These are phyloP conservation scores for Xiphophorus couchianus DNA, from an alignment of 2,113 vertebrate genomes.

Conservation along the genomic window DNA sequence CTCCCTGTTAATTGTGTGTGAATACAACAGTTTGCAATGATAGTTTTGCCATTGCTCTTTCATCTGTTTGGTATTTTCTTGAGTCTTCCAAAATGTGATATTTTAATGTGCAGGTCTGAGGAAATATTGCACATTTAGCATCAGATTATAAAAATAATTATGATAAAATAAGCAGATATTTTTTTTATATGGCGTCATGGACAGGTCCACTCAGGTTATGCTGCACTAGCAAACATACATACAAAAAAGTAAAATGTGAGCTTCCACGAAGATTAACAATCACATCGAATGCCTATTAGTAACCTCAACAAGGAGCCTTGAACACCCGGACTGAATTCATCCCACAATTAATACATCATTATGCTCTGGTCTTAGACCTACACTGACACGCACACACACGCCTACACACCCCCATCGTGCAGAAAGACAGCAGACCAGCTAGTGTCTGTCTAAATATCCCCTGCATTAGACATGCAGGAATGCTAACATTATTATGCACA, in stretches of 20 bases:
- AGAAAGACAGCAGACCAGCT: slow-evolving; percentile 53
- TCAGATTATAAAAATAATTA: background rate
- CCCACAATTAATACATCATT: slow-evolving; percentile 75
- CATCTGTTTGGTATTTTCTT: slow-evolving; percentile 4
- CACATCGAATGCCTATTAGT: slow-evolving; percentile 38
- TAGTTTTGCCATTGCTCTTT: slow-evolving; percentile 11
- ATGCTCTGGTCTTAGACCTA: slow-evolving; percentile 45
- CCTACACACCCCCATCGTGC: slow-evolving; percentile 46
- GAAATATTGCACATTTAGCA: slow-evolving; percentile 27
- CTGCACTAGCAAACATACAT: slow-evolving; percentile 19
- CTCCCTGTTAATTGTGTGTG: slow-evolving; percentile 20
- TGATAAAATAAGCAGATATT: slow-evolving; percentile 4
- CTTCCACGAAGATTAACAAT: slow-evolving; percentile 61
- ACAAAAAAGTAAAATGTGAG: slow-evolving; percentile 43
- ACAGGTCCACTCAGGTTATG: background rate
- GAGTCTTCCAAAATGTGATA: background rate
- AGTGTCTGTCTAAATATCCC: slow-evolving; percentile 67
- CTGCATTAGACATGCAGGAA: slow-evolving; percentile 92
- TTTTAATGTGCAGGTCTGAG: slow-evolving; percentile 15
- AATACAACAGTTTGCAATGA: slow-evolving; percentile 31
- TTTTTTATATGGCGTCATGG: slow-evolving; percentile 10
- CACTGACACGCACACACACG: slow-evolving; percentile 17
- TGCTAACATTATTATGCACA: slow-evolving; percentile 91
- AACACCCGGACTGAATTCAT: slow-evolving; percentile 42
- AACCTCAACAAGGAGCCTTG: slow-evolving; percentile 48